Base-by-base conservation (phyloP, 2,797 vertebrate genomes). In the Acropternis orthonyx region DNA sequence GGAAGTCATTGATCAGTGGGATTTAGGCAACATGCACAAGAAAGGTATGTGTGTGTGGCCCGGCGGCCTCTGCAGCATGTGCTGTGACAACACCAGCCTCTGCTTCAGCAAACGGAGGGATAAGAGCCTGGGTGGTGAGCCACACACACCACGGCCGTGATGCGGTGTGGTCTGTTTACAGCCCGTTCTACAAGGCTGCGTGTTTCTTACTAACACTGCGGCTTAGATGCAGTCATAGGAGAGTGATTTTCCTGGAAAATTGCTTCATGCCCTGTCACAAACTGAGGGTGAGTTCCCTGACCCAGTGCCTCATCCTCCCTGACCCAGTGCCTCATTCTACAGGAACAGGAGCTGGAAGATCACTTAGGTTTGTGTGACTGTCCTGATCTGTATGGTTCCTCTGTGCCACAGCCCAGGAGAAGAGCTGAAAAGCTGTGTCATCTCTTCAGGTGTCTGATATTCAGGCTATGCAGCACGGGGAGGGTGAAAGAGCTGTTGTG, bases 1-100 rank as follows among this genome's bases (percentile, higher is more conserved):
- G 95, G 95, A 97, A 97, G 95, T 96, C 79, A 93, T 94, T 96
- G 96, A 96, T 96, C 94, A 92, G 81, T 27, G 91, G 77, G 93
- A 78, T 93, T 94, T 83, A 95, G 91, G 89, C 86, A 88, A 49
- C 0, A 3, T 73, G 74, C 80, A 74, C 43, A 85, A 93, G 88
- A 75, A 96, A 95, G 91, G 88, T 81, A 65, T 5, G 27, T 55
- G 81, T 74, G 93, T 76, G 93, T 95, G 95, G 83, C 80, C 91
- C 1, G 0, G 28, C 89, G 91, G 95, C 88, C 84, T 89, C 56
- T 63, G 80, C 91, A 84, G 49, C 28, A 3, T 62, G 65, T 54
- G 80, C 84, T 96, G 49, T 87, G 89, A 93, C 3, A 26, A 26
- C 76, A 91, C 59, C 84, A 34, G 71, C 34, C 27, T 72, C 88